phyloP scores from a whole-genome alignment of 1,140 invertebrate genomes.

The honey bee (Apis mellifera) region Amel_HAv3.1 CM009943.2:9162001-9162500 shows the following conservation, averaged over 20 bases:
- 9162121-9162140: no score
- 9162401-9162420: not conserved
- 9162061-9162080: no score
- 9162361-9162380: slow-evolving; percentile 14
- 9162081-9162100: no score
- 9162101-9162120: no score
- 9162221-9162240: not conserved
- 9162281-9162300: not conserved
- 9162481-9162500: not conserved
- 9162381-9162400: not conserved
- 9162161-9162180: no score
- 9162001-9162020: no score
- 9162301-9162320: not conserved
- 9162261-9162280: no score
- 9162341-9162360: not conserved
- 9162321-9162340: not conserved
- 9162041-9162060: no score
- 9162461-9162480: not conserved
- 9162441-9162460: not conserved
- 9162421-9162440: slow-evolving; percentile 18
- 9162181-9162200: not conserved
- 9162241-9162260: slow-evolving; percentile 16
- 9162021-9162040: no score
- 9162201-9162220: not conserved
- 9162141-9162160: no score